Evolutionary conservation across 2,797 vertebrate genomes (phyloP).

Genomic region (Tangara arthus): DNA sequence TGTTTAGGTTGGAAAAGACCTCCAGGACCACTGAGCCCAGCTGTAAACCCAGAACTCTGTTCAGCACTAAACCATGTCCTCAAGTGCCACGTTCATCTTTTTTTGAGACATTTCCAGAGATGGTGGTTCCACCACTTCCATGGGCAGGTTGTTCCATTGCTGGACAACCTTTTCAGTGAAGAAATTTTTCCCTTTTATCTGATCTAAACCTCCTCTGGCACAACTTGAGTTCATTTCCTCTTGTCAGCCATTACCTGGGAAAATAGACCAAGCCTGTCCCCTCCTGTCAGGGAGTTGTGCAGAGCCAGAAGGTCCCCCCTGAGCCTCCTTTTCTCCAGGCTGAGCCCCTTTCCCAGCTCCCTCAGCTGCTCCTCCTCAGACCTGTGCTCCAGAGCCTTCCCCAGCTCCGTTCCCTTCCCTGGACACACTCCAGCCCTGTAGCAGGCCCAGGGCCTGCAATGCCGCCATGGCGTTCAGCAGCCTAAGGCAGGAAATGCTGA

Average conservation of each 20-base stretch:
- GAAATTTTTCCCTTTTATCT: not conserved
- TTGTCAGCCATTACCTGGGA: not conserved
- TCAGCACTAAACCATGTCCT: not conserved
- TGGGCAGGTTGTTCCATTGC: not conserved
- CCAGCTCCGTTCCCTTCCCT: accelerated
- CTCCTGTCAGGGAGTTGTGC: not conserved
- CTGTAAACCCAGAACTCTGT: not conserved
- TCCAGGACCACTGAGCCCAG: accelerated
- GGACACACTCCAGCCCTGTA: accelerated
- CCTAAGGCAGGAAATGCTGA: too few relatives aligned
- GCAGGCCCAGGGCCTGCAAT: too few relatives aligned
- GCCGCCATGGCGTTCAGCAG: too few relatives aligned
- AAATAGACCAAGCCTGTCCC: accelerated
- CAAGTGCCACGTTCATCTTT: accelerated
- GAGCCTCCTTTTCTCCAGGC: not conserved
- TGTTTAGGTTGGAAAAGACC: not conserved
- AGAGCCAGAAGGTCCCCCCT: accelerated
- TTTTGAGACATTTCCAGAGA: not conserved
- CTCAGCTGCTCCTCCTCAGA: not conserved
- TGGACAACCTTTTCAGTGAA: not conserved
- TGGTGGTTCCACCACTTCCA: not conserved
- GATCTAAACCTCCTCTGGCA: not conserved
- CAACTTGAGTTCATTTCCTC: not conserved
- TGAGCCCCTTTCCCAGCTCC: not conserved
- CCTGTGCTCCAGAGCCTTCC: not conserved